Conservation (phyloP, 1,140 invertebrate species). For the Drosophila takahashii region DNA sequence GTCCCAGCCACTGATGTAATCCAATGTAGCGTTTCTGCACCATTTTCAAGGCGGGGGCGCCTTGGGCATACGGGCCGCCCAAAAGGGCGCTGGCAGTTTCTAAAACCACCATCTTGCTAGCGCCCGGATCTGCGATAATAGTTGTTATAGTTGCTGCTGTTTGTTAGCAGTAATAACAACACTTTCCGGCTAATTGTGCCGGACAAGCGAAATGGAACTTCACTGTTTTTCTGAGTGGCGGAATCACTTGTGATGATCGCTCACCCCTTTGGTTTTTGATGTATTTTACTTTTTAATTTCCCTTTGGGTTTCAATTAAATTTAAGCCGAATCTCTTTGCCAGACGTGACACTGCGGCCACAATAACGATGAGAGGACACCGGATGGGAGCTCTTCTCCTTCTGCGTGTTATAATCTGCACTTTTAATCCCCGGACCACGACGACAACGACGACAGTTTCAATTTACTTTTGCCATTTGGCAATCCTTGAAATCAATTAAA, state of each 20-base stretch:
- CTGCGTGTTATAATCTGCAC: conserved; percentile 69
- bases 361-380: conserved; percentile 63
- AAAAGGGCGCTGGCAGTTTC: conserved; percentile 87
- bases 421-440: conserved; percentile 72
- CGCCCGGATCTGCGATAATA: conserved; percentile 46
- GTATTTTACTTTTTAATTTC: conserved; percentile 24
- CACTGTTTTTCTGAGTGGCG: conserved; percentile 24
- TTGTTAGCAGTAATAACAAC: conserved; percentile 13
- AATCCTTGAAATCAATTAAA: conserved; percentile 83
- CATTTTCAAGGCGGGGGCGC: conserved; percentile 92
- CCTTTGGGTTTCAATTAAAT: conserved; percentile 68
- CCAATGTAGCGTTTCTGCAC: conserved; percentile 94
- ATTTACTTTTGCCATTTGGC: conserved; percentile 64
- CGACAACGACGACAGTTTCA: conserved; percentile 55
- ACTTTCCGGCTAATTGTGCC: conserved; percentile 52
- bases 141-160: conserved; percentile 31
- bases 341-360: conserved; percentile 68
- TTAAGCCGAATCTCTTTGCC: conserved; percentile 66
- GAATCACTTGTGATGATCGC: conserved; percentile 34
- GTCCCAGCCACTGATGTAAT: conserved; percentile 94
- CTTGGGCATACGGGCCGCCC: conserved; percentile 91
- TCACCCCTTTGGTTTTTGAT: conserved; percentile 7
- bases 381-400: conserved; percentile 32
- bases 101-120: conserved; percentile 89
- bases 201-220: conserved; percentile 24